phyloP scores from a whole-genome alignment of 2,797 vertebrate species.

The Psittacula echo region DNA sequence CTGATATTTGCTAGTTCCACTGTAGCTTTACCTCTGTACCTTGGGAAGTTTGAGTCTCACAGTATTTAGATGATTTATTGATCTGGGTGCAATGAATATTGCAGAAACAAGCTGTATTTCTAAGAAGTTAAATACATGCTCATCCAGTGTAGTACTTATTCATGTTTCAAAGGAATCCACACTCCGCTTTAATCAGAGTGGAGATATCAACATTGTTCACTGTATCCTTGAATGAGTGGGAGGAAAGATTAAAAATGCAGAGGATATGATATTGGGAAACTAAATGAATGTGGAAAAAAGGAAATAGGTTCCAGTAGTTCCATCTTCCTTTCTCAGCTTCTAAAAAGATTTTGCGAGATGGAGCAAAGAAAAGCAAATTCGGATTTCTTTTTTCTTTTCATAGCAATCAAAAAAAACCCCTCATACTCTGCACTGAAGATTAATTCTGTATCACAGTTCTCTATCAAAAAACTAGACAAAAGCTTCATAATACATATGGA shows the following conservation, averaged over 20 bases:
- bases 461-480: background rate
- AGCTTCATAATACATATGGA: background rate
- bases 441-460: background rate
- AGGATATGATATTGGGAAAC: background rate
- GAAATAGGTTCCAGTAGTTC: background rate
- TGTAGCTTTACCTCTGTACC: constrained; percentile 72
- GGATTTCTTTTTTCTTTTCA: background rate
- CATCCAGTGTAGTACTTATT: constrained; percentile 47
- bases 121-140: constrained; percentile 63
- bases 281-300: background rate
- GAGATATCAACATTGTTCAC: background rate
- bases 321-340: background rate
- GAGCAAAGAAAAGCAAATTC: background rate
- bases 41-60: constrained; percentile 61
- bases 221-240: background rate
- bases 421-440: background rate
- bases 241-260: background rate
- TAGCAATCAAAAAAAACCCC: background rate
- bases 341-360: background rate
- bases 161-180: constrained; percentile 3
- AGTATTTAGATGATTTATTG: constrained; percentile 76
- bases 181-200: background rate
- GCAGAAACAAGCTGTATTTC: constrained; percentile 65
- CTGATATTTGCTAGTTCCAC: constrained; percentile 66
- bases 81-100: constrained; percentile 69